Base-by-base conservation (phyloP, 2,113 vertebrate species). In the Poeciliopsis turrubarensis region DNA sequence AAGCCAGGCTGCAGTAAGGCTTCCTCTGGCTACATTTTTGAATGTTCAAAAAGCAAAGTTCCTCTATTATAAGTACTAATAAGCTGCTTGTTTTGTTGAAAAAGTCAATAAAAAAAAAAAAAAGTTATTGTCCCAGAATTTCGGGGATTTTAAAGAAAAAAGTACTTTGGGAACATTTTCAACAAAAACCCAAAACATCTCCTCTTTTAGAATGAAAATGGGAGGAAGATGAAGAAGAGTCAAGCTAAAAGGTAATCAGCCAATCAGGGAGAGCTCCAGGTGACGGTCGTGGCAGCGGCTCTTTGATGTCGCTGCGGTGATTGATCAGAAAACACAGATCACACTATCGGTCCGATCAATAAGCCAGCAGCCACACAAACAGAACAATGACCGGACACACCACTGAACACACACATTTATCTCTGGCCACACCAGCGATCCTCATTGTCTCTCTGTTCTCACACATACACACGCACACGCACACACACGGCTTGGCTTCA, bases 391-490 rank as follows among this genome's bases (percentile, higher is more conserved):
- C 66, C 66, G 75, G 68, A 72, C 63, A 78, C 68, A 77, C 41
- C 65, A 83, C 54, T 47, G 44, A 47, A 68, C 74, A 73, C 29
- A 70, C n/a, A 47, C 32, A 63, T 47, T 47, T 17, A 19, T 89
- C 73, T 79, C 70, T 75, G 90, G 91, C 90, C 88, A 89, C 90
- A 85, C 82, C 72, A 82, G 63, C 68, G 82, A 68, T 62, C 37
- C 68, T 80, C 78, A 70, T 80, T 87, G 87, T 87, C 72, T 75
- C 25, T 77, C 76, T 68, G 30, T 70, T 74, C 7, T 65, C 62
- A 65, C 77, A 51, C 37, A 8, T n/a, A 68, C 10, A 70, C 61
- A 65, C 77, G 3, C 30, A 31, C 29, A 68, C 10, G 68, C 62
- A 65, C 77, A 60, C 37, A 32, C 29, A 68, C 7, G 67, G 62